Evolutionary conservation across 2,888 invertebrate species (phyloP).

Genomic region (Cryptus armator): DNA sequence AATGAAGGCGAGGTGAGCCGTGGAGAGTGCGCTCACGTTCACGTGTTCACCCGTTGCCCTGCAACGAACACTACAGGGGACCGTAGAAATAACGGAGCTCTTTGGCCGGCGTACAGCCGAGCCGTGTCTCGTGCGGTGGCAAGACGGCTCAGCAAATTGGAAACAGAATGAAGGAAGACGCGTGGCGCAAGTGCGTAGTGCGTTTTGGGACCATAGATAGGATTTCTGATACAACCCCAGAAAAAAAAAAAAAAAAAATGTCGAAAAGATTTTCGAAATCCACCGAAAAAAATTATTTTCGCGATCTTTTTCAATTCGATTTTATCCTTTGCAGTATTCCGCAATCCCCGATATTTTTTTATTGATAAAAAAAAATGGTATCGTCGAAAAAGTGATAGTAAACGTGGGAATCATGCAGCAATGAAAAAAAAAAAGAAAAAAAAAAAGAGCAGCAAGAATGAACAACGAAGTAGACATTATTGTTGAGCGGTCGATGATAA

Average conservation of each 20-base stretch:
- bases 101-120: slow-evolving; percentile 28
- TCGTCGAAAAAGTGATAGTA: not conserved
- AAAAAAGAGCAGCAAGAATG: not conserved
- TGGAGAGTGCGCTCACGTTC: slow-evolving; percentile 30
- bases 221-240: not conserved
- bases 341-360: too few relatives aligned
- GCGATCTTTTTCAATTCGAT: not conserved
- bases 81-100: slow-evolving; percentile 63
- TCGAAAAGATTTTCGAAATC: not conserved
- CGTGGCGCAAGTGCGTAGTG: slow-evolving; percentile 23
- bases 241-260: not conserved
- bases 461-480: slow-evolving; percentile 10
- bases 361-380: too few relatives aligned
- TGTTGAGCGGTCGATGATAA: not conserved
- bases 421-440: not conserved
- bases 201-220: not conserved
- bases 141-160: slow-evolving; percentile 59
- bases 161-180: slow-evolving; percentile 56
- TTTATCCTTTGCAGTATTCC: too few relatives aligned
- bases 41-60: slow-evolving; percentile 43
- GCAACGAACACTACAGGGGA: slow-evolving; percentile 48
- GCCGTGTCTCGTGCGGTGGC: slow-evolving; percentile 33
- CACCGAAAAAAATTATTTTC: not conserved
- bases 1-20: slow-evolving; percentile 80
- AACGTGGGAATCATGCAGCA: not conserved